Evolutionary conservation across 2,797 vertebrate genomes (phyloP), one percentile per base, ranked within the genome.

Genomic region (Distichodus sexfasciatus): DNA sequence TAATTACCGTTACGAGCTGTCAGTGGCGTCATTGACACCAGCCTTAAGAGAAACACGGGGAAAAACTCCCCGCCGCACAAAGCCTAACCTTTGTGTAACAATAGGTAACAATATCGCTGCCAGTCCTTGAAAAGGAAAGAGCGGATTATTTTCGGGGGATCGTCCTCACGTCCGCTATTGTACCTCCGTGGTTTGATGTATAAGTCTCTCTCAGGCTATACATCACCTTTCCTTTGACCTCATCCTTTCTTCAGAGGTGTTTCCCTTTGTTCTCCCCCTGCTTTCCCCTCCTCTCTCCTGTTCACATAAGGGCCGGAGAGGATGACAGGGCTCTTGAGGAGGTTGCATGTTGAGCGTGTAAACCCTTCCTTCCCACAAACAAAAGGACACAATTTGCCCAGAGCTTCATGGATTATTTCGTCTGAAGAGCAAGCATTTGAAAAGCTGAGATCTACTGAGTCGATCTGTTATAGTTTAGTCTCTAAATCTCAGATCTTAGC

Each of bases 1-100:
- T 82, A 75, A 82, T 87, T 83, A 82, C 77, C 77, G 78, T 81
- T 72, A 69, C 70, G 78, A 78, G 73, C 48, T 79, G 53, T 76
- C 66, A 78, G 81, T 87, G 83, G 89, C 38, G 86, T 85, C 83
- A 86, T 2, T 65, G 84, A 89, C 79, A 87, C 85, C 80, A 79
- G 77, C 81, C 83, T 78, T 80, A 47, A 64, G 75, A 64, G 75
- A 63, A 61, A 72, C 60, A 55, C n/a, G n/a, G n/a, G 66, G 48
- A 82, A 76, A 70, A 72, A 79, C 83, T 77, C 75, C 78, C 69
- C 40, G 38, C 60, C 53, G 66, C 74, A 87, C 84, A 89, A 86
- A 66, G 75, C 67, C 65, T 71, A 66, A 48, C 86, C 84, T 72
- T 31, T 71, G 79, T 79, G 81, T 2, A 80, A 79, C 81, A 80